Evolutionary conservation across 2,113 vertebrate genomes (phyloP).

Genomic region (Galeopterus variegatus): DNA sequence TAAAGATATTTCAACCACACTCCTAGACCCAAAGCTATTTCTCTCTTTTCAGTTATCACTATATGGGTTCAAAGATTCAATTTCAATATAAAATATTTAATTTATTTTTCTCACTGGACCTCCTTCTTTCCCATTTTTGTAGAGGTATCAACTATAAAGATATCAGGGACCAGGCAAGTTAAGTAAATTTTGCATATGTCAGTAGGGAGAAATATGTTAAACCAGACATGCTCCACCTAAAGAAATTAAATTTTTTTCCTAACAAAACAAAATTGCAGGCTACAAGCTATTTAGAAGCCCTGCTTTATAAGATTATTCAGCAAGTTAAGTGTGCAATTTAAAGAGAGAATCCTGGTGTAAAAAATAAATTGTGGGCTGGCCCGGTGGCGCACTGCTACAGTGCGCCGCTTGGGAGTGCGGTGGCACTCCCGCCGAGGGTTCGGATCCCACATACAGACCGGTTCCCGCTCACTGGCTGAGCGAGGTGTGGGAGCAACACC

Average conservation of each 20-base stretch:
- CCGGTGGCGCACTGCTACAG: no score
- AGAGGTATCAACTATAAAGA: not conserved
- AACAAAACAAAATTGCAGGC: not conserved
- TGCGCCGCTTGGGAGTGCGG: no score
- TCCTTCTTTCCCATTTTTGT: not conserved
- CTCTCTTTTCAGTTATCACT: not conserved
- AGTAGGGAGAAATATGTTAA: not conserved
- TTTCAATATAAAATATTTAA: constrained; percentile 22
- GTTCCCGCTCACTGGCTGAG: no score
- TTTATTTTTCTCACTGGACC: not conserved
- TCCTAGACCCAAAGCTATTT: not conserved
- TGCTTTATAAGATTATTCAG: not conserved
- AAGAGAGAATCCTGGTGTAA: not conserved
- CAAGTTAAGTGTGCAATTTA: not conserved
- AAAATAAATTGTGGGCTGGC: not conserved
- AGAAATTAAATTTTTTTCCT: not conserved
- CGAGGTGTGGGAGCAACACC: no score
- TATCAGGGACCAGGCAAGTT: not conserved
- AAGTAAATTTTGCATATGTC: not conserved
- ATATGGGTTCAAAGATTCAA: not conserved
- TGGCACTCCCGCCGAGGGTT: no score
- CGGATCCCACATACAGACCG: no score
- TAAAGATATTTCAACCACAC: not conserved
- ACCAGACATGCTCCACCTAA: not conserved
- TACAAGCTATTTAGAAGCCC: not conserved